A percentile compares a stretch with the other conserved stretches of the same genome.
phyloP scores from a whole-genome alignment of 2,113 vertebrate species.

The Pelusios castaneus region DNA sequence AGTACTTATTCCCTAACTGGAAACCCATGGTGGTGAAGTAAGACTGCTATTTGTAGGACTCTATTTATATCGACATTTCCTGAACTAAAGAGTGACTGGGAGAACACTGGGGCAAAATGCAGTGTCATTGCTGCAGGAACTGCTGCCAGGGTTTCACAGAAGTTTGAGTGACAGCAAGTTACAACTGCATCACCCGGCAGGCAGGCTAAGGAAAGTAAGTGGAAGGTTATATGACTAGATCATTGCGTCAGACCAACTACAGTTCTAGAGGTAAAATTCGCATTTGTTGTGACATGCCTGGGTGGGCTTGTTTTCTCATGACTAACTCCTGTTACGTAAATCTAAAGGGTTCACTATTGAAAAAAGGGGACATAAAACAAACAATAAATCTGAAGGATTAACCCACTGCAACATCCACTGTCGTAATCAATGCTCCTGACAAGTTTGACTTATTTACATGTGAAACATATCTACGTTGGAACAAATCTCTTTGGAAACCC shows the following conservation, averaged over 20 bases:
- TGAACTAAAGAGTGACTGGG: conserved; percentile 22
- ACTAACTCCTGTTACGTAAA: not conserved
- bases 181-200: fast-evolving
- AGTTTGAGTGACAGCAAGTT: not conserved
- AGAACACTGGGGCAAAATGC: not conserved
- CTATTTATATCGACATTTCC: conserved; percentile 61
- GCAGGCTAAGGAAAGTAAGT: not conserved
- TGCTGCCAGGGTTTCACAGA: not conserved
- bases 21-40: conserved; percentile 67
- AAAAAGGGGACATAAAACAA: not conserved
- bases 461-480: not conserved
- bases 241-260: not conserved
- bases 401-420: not conserved
- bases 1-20: conserved; percentile 14
- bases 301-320: not conserved
- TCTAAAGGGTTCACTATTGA: not conserved
- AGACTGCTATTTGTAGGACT: conserved; percentile 56
- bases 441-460: not conserved
- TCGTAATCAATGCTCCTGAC: not conserved
- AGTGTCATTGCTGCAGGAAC: not conserved
- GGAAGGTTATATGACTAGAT: not conserved
- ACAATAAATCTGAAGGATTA: not conserved
- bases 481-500: not conserved
- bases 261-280: not conserved
- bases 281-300: not conserved